Evolutionary conservation across 2,797 vertebrate genomes (phyloP).

Genomic region (Scyliorhinus canicula): DNA sequence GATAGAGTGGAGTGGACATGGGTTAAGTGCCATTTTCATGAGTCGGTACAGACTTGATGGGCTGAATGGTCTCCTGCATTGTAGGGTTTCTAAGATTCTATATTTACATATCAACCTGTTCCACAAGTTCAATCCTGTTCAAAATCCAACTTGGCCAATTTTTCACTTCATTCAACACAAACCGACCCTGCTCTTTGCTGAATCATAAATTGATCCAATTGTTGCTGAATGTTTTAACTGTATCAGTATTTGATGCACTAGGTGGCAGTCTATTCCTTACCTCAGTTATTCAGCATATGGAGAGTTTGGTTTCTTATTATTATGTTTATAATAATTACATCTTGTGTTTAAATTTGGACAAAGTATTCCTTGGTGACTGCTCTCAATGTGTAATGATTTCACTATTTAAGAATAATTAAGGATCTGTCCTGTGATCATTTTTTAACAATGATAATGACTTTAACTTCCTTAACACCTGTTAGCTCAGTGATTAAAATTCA

Average conservation of each 20-base stretch:
- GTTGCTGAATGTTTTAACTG: neutral
- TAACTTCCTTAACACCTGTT: neutral
- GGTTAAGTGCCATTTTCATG: too few relatives aligned
- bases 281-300: neutral
- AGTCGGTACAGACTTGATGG: too few relatives aligned
- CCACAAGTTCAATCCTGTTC: neutral
- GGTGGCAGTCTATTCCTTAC: conserved; percentile 35
- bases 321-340: neutral
- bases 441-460: neutral
- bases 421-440: neutral
- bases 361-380: neutral
- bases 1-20: too few relatives aligned
- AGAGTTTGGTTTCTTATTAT: neutral
- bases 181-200: neutral
- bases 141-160: neutral
- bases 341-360: neutral
- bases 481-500: neutral
- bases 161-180: neutral
- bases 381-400: neutral
- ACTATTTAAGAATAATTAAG: neutral
- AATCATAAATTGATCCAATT: conserved; percentile 13
- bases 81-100: too few relatives aligned
- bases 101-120: neutral
- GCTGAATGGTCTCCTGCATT: too few relatives aligned
- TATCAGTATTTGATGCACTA: conserved; percentile 22